Base-by-base conservation (phyloP, 2,888 invertebrate genomes). In the Zygogramma bicolorata region DNA sequence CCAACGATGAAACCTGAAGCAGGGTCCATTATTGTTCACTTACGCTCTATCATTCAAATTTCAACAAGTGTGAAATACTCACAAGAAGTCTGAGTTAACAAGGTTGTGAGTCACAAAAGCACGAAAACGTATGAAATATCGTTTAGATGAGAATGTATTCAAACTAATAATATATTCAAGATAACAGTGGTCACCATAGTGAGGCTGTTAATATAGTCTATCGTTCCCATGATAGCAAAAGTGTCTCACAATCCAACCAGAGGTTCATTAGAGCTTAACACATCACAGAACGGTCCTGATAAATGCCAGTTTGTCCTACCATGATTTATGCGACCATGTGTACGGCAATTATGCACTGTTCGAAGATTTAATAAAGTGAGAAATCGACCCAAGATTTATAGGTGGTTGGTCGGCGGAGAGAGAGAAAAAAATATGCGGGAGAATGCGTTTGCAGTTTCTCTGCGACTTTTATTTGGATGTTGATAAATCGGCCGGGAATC, bases 291-390 rank as follows among this genome's bases (percentile, higher is more conserved):
- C 76, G 67, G 75, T 58, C 67, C 74, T 82, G 84, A 84, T 84
- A 84, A 84, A 84, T 83, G 84, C 81, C 81, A 81, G 81, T 84
- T 82, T 81, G 84, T 82, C 79, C 78, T 77, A 61, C 71, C 65
- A 76, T 85, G 85, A 86, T 86, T 86, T 85, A 86, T 84, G 78
- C 79, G 75, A 74, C 83, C 83, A 83, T 84, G 84, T 85, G 85
- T 83, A 83, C 80, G 78, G 85, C 85, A 85, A 86, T 86, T 86
- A 85, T 85, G 84, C 85, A 85, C 84, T 79, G 80, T 81, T 84
- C 82, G 81, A 84, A 85, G 84, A 85, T 86, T 85, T 86, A 86
- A 86, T 86, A 86, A 85, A 85, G 84, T 85, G 84, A 86, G 85
- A 85, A 86, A 86, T 86, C 84, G 84, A 81, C 83, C 75, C 70